Evolutionary conservation across 2,113 vertebrate species (phyloP).

Genomic region (Probosciger aterrimus): DNA sequence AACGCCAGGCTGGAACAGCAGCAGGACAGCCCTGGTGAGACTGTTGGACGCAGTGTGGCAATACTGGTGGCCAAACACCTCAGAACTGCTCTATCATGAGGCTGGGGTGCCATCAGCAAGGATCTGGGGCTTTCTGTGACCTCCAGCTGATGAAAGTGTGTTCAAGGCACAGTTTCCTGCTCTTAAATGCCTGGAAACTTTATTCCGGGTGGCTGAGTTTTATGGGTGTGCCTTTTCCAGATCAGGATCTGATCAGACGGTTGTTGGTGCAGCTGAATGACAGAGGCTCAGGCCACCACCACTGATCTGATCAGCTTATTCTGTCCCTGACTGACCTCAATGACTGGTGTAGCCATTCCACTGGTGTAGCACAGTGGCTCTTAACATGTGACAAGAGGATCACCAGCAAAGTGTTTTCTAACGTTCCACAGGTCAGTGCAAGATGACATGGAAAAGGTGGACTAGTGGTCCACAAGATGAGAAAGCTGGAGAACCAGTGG

Average conservation of each 20-base stretch:
- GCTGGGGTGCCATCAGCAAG: not conserved
- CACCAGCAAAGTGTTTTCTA: not conserved
- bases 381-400: not conserved
- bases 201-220: not conserved
- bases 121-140: not conserved
- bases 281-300: not conserved
- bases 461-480: not conserved
- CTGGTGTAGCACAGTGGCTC: not conserved
- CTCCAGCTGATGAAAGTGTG: not conserved
- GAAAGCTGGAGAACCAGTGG: not conserved
- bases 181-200: not conserved
- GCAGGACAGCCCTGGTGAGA: not conserved
- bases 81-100: not conserved
- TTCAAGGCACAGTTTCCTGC: not conserved
- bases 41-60: not conserved
- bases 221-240: not conserved
- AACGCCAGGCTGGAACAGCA: not conserved
- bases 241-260: not conserved
- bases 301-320: constrained; percentile 37
- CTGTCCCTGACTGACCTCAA: not conserved
- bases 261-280: not conserved
- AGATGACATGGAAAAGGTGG: not conserved
- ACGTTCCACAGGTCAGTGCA: not conserved
- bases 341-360: not conserved
- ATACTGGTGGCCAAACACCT: not conserved